Evolutionary conservation across 2,888 invertebrate genomes (phyloP), one percentile per base, ranked within the genome.

Genomic region (Thera britannica): DNA sequence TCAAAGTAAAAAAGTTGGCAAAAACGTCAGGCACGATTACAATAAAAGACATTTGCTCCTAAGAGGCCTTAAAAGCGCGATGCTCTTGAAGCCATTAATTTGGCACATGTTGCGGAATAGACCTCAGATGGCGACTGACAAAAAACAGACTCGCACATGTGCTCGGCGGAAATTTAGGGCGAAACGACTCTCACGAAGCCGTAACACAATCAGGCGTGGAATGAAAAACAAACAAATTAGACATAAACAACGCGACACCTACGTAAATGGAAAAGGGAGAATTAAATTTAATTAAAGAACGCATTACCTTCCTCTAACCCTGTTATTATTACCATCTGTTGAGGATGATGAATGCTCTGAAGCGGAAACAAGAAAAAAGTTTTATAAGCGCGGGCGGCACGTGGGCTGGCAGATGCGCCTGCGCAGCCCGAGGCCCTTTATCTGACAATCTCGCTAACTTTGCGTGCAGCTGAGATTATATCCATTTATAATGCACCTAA

Each of bases 331-430:
- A 81, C 82, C 91, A 92, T 91, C 90, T 92, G 91, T 85, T 87
- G 83, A 81, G 80, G 83, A 90, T 91, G 90, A 92, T 90, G 84
- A 90, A 92, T 91, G 90, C 80, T 84, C 83, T 78, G 82, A 79
- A 72, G 81, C 83, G 83, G 81, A 86, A 87, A 89, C 82, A 88
- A 74, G 70, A 74, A 90, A 88, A 88, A 85, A 86, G 85, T 72
- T 77, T 83, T 83, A 78, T 79, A 78, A 83, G 87, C 87, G 84
- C 88, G 78, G 83, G 87, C 86, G 87, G 88, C 93, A 93, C 93
- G 93, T 93, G 93, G 93, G 93, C 77, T 74, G 92, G 87, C 92
- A 93, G 92, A 93, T 93, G 93, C 86, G 89, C 87, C 76, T 72
- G 86, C 87, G 87, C 90, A 87, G 86, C 89, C 82, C 74, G 79